Evolutionary conservation across 1,140 invertebrate genomes (phyloP).

Genomic region (Gryon sp.): DNA sequence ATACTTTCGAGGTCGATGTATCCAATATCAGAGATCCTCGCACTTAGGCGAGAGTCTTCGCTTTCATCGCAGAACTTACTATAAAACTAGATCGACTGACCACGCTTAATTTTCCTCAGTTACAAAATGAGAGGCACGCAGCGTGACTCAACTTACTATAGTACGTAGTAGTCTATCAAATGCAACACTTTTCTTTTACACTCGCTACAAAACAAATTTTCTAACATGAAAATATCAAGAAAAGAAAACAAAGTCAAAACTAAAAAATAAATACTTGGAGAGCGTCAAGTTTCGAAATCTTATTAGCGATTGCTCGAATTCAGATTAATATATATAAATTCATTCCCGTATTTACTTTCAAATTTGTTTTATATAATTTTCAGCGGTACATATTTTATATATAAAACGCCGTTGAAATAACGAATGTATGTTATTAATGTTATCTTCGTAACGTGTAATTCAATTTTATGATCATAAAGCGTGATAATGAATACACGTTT

Average conservation of each 20-base stretch:
- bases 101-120: slow-evolving; percentile 60
- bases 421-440: slow-evolving; percentile 29
- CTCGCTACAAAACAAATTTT: background rate
- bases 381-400: slow-evolving; percentile 20
- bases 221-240: background rate
- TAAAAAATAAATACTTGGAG: background rate
- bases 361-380: slow-evolving; percentile 48
- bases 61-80: slow-evolving; percentile 71
- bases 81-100: slow-evolving; percentile 74
- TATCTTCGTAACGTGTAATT: slow-evolving; percentile 36
- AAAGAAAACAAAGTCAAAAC: background rate
- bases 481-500: slow-evolving; percentile 42
- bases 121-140: slow-evolving; percentile 37
- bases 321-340: slow-evolving; percentile 14
- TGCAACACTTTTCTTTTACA: background rate
- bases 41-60: slow-evolving; percentile 73
- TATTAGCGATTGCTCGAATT: background rate
- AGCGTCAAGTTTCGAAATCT: slow-evolving; percentile 12
- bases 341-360: slow-evolving; percentile 11
- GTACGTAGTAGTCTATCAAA: slow-evolving; percentile 8
- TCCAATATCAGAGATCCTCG: slow-evolving; percentile 72
- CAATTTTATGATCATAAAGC: slow-evolving; percentile 46
- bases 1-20: slow-evolving; percentile 76
- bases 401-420: slow-evolving; percentile 16
- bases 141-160: slow-evolving; percentile 16